phyloP scores from a whole-genome alignment of 2,888 invertebrate species.

The Metallyticus violacea region DNA sequence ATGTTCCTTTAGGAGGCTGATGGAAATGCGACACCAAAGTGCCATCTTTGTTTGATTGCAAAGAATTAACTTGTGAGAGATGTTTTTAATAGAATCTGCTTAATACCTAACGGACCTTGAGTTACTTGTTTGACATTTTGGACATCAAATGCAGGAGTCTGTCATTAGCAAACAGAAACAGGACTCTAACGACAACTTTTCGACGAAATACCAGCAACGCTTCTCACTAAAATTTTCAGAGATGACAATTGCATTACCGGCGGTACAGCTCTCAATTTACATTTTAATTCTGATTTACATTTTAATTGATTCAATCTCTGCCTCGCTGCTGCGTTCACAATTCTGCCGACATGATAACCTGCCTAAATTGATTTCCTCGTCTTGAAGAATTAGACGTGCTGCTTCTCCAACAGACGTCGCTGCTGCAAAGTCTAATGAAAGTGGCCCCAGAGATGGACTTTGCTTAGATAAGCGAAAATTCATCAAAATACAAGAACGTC shows the following conservation, averaged over 20 bases:
- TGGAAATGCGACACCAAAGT: not conserved
- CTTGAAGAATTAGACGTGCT: too few species aligned
- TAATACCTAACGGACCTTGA: not conserved
- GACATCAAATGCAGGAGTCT: not conserved
- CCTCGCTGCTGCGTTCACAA: not conserved
- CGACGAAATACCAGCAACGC: not conserved
- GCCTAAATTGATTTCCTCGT: not conserved
- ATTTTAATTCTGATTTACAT: constrained; percentile 14
- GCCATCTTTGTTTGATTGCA: too few species aligned
- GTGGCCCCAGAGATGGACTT: too few species aligned
- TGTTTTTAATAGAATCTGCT: too few species aligned
- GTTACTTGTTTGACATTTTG: not conserved
- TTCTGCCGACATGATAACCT: not conserved
- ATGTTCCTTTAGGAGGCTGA: not conserved
- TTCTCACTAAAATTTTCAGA: not conserved
- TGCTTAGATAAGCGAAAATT: too few species aligned
- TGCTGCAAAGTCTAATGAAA: not conserved
- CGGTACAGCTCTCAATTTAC: not conserved
- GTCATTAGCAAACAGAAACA: not conserved
- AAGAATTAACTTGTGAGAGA: too few species aligned
- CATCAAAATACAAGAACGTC: too few species aligned
- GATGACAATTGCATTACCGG: not conserved
- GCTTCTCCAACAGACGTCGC: not conserved
- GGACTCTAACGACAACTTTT: not conserved
- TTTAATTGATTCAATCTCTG: constrained; percentile 12